Percentiles rank a stretch among this genome's conserved stretches.
phyloP scores from a whole-genome alignment of 2,113 vertebrate species.

The Pristiophorus japonicus region DNA sequence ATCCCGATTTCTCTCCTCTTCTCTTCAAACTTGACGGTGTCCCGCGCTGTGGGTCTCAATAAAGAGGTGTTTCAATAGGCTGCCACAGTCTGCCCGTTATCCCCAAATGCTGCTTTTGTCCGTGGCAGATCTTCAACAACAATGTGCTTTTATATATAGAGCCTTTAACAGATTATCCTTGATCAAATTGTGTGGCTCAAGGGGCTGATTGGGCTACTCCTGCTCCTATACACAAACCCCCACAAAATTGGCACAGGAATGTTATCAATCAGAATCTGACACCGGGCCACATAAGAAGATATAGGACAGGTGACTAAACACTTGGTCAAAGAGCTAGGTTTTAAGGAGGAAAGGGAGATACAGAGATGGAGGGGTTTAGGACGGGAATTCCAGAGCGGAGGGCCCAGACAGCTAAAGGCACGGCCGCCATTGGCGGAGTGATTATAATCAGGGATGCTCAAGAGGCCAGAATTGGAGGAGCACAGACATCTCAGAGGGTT shows the following conservation, averaged over 20 bases:
- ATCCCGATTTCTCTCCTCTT: too few species aligned
- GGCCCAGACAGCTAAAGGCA: neutral
- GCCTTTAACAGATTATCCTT: too few species aligned
- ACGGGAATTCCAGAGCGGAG: neutral
- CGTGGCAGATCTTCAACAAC: too few species aligned
- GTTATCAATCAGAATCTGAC: neutral
- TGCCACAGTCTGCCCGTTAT: too few species aligned
- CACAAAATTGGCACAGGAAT: too few species aligned
- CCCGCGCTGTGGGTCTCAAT: too few species aligned
- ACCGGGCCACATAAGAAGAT: neutral
- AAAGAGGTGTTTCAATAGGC: too few species aligned
- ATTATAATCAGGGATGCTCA: neutral
- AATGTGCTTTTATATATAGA: too few species aligned
- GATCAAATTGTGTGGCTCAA: neutral
- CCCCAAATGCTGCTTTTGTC: too few species aligned
- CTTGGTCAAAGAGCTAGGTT: neutral
- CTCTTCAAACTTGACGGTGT: too few species aligned
- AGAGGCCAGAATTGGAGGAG: neutral
- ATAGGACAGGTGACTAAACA: neutral
- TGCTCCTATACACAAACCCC: too few species aligned
- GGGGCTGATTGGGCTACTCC: neutral
- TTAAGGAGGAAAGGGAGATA: neutral
- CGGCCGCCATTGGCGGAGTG: neutral
- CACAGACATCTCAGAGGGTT: neutral
- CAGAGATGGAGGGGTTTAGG: neutral